Conservation (phyloP, 2,797 vertebrate species). For the Anguilla obscura region DNA sequence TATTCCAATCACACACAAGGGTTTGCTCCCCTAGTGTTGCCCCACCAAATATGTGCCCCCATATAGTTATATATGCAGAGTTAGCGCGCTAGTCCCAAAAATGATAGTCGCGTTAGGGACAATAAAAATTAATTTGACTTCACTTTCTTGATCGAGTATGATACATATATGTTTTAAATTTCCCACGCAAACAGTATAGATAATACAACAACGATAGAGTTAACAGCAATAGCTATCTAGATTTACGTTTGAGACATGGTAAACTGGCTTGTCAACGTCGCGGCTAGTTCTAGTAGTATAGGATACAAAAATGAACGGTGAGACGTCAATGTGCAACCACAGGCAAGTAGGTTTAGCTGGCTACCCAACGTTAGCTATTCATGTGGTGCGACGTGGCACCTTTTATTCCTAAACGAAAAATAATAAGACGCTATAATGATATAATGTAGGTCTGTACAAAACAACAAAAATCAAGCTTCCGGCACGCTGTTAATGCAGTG, state of each 20-base stretch:
- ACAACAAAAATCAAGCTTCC: neutral
- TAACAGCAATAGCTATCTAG: neutral
- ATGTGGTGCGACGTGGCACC: neutral
- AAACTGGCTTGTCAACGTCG: neutral
- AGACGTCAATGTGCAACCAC: neutral
- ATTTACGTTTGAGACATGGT: neutral
- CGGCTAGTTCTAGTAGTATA: neutral
- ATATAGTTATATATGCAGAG: too few species aligned
- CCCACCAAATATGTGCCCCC: neutral
- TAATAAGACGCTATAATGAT: neutral
- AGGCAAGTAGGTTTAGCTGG: neutral
- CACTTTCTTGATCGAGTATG: neutral
- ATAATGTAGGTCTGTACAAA: neutral
- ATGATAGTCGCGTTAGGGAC: neutral
- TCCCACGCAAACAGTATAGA: neutral
- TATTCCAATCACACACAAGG: conserved; percentile 61
- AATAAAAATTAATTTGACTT: neutral
- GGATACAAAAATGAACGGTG: neutral
- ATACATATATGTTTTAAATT: neutral
- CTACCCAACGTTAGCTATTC: neutral
- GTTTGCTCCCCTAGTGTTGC: conserved; percentile 47
- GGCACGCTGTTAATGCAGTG: neutral
- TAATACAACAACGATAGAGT: neutral
- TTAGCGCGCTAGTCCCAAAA: neutral
- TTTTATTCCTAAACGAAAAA: neutral